A percentile compares a stretch with the other conserved stretches of the same genome.
phyloP scores from a whole-genome alignment of 1,140 invertebrate species.

The Micrasema minimum region DNA sequence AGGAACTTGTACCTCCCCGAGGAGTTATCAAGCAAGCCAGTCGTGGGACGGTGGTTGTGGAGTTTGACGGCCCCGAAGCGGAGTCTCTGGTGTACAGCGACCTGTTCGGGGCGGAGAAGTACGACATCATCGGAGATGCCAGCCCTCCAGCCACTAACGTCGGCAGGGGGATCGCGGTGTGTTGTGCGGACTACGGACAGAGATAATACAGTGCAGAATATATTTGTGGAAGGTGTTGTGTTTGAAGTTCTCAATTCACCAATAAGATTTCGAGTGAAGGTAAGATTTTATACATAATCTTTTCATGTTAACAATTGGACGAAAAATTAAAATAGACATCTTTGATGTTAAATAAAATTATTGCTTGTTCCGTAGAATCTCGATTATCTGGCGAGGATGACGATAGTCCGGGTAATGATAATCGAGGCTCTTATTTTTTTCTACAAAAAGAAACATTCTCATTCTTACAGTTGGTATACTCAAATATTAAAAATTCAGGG shows the following conservation, averaged over 20 bases:
- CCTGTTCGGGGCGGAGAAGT: conserved; percentile 80
- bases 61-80: conserved; percentile 73
- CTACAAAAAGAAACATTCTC: too few relatives aligned
- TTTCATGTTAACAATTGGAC: too few relatives aligned
- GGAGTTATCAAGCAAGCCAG: conserved; percentile 75
- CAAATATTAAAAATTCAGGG: too few relatives aligned
- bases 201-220: conserved; percentile 63
- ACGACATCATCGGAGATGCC: conserved; percentile 92
- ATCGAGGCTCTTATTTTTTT: too few relatives aligned
- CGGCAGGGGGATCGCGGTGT: conserved; percentile 62
- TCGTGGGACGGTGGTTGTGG: conserved; percentile 74
- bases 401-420: too few relatives aligned
- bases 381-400: too few relatives aligned
- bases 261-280: conserved; percentile 82
- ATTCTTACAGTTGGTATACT: too few relatives aligned
- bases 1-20: conserved; percentile 86
- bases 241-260: conserved; percentile 75
- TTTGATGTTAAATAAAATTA: too few relatives aligned
- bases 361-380: too few relatives aligned
- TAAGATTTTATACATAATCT: conserved; percentile 57
- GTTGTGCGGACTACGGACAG: conserved; percentile 69
- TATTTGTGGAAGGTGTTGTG: conserved; percentile 88
- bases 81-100: conserved; percentile 74
- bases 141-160: conserved; percentile 86
- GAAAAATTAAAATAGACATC: too few relatives aligned